Conservation (phyloP, 2,113 vertebrate genomes). For the Sapajus apella region DNA sequence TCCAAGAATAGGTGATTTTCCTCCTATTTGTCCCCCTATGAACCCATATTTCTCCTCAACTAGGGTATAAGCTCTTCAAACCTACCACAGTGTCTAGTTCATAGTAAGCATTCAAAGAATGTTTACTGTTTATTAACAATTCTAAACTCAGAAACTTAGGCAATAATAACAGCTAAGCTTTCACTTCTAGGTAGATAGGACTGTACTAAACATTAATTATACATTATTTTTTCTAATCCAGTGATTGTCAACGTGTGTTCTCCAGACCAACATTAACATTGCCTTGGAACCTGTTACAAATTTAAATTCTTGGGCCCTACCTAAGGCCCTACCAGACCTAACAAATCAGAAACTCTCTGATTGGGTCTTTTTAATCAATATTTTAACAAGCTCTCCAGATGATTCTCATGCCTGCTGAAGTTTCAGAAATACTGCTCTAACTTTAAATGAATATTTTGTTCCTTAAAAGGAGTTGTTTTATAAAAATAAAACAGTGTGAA, state of each 20-base stretch:
- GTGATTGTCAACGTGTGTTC: background rate
- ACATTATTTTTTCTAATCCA: background rate
- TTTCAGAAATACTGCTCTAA: background rate
- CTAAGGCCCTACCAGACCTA: background rate
- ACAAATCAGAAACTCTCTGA: background rate
- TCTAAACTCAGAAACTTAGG: background rate
- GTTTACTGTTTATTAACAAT: background rate
- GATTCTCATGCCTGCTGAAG: background rate
- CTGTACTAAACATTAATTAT: background rate
- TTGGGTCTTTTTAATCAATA: background rate
- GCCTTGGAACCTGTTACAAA: background rate
- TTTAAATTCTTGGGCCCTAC: background rate
- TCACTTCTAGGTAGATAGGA: background rate
- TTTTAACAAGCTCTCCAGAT: background rate
- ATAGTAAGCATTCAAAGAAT: background rate
- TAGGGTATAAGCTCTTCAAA: background rate
- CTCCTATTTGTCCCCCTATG: background rate
- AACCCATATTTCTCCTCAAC: background rate
- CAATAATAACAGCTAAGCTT: background rate
- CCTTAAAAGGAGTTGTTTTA: background rate
- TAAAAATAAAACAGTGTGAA: background rate
- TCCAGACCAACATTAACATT: background rate
- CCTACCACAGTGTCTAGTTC: background rate
- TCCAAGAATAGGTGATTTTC: too few species aligned
- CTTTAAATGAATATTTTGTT: background rate